Conservation (phyloP, 92 coral and sea anemone genomes). For the Phenganax marumi region DNA sequence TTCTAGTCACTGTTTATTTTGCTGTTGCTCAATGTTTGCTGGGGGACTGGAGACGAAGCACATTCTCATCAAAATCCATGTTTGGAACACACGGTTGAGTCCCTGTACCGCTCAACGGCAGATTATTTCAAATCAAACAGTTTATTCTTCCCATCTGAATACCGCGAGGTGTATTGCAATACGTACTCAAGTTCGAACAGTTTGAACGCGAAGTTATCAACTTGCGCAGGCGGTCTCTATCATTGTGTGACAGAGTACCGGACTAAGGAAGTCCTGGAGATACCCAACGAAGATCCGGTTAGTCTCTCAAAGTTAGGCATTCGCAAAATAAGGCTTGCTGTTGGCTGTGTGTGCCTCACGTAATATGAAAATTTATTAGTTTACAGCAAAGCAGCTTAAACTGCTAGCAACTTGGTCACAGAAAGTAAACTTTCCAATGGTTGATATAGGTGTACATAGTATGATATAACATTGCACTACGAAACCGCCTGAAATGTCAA, state of each 20-base stretch:
- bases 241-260: constrained; percentile 15
- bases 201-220: background rate
- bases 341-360: constrained; percentile 26
- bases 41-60: background rate
- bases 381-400: background rate
- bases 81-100: background rate
- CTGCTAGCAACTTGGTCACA: background rate
- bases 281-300: background rate
- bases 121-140: constrained; percentile 2
- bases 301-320: background rate
- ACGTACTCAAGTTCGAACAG: constrained; percentile 15
- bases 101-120: background rate
- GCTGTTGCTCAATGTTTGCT: background rate
- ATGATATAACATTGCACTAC: background rate
- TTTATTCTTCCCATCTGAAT: constrained; percentile 2
- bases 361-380: background rate
- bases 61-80: constrained; percentile 12
- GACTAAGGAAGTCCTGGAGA: constrained; percentile 4
- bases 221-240: constrained; percentile 33
- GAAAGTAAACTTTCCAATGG: background rate
- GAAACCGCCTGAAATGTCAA: no score
- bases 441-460: background rate
- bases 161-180: constrained; percentile 12
- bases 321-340: background rate
- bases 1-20: background rate